phyloP scores from a whole-genome alignment of 2,113 vertebrate genomes.

The Ailurus styani region DNA sequence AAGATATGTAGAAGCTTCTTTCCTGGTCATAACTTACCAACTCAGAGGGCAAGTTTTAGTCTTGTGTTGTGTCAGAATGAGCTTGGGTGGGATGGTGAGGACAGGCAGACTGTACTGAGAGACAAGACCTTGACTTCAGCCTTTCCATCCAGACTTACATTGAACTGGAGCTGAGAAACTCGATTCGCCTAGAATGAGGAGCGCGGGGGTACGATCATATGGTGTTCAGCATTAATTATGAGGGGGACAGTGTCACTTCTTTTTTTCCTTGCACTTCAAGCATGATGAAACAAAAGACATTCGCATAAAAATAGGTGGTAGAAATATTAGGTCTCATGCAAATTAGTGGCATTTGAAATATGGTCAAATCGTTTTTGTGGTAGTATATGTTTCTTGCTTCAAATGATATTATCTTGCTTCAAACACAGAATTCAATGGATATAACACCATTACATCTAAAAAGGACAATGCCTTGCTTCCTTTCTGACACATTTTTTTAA shows the following conservation, averaged over 20 bases:
- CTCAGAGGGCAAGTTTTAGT: not conserved
- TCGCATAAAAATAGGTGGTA: not conserved
- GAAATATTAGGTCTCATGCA: not conserved
- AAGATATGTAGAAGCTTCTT: not conserved
- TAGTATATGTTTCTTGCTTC: not conserved
- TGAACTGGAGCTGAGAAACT: not conserved
- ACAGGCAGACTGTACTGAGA: not conserved
- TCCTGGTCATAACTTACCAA: not conserved
- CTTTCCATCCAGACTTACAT: not conserved
- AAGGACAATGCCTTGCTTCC: not conserved
- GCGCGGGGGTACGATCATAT: not conserved
- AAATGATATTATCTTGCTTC: not conserved
- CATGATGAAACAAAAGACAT: not conserved
- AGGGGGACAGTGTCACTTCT: not conserved
- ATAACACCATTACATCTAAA: not conserved
- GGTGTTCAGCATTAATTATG: not conserved
- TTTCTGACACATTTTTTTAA: conserved; percentile 17
- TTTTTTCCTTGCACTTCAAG: not conserved
- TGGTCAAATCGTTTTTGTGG: not conserved
- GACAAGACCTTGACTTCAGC: not conserved
- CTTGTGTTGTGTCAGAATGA: not conserved
- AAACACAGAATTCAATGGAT: conserved; percentile 20
- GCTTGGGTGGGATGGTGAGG: not conserved
- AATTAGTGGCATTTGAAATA: conserved; percentile 17
- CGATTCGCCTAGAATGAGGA: not conserved